Conservation (phyloP, 2,113 vertebrate genomes). For the Varanus salvator region DNA sequence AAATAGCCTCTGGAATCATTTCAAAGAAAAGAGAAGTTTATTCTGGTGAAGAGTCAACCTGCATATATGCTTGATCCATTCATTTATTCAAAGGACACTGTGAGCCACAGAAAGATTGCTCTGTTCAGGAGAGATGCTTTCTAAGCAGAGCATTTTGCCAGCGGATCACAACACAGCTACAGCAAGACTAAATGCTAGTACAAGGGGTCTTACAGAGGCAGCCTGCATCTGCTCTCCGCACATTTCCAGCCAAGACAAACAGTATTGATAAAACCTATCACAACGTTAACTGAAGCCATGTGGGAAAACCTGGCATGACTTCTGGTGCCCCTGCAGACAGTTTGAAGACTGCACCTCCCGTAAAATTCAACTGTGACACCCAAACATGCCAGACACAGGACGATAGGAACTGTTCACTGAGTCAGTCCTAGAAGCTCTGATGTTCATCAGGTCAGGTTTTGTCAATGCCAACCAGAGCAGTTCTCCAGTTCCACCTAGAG, state of each 20-base stretch:
- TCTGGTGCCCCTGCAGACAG: neutral
- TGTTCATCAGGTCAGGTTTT: too few relatives aligned
- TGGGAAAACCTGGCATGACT: neutral
- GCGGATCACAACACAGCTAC: accelerated
- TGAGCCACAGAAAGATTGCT: neutral
- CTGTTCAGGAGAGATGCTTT: slow-evolving; percentile 3
- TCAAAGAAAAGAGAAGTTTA: slow-evolving; percentile 25
- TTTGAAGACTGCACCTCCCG: neutral
- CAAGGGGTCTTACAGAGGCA: neutral
- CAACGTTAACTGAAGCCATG: neutral
- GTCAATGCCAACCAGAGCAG: too few relatives aligned
- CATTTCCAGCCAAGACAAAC: neutral
- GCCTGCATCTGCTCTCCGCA: neutral
- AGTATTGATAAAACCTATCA: neutral
- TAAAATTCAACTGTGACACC: neutral
- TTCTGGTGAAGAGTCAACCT: neutral
- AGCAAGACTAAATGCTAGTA: neutral
- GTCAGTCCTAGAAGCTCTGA: too few relatives aligned
- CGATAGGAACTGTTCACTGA: too few relatives aligned
- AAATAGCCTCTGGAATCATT: neutral
- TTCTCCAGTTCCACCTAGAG: too few relatives aligned
- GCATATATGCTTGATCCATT: neutral
- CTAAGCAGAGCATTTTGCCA: neutral
- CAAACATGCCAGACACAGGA: neutral
- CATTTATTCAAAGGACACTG: neutral